Conservation (phyloP, 2,113 vertebrate genomes). For the Bucco capensis region DNA sequence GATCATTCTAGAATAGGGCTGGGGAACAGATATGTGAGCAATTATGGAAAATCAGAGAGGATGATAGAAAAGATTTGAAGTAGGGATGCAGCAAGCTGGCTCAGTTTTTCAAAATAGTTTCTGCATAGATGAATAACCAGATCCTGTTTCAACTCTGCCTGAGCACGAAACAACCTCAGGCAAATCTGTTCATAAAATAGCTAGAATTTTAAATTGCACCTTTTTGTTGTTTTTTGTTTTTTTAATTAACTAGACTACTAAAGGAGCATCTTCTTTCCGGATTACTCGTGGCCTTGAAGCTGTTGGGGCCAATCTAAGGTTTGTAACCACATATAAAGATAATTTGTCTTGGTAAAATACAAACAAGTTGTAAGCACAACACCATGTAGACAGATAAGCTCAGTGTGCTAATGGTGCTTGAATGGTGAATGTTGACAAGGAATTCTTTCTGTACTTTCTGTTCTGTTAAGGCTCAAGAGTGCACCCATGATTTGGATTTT, state of each 20-base stretch:
- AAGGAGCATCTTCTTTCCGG: conserved; percentile 93
- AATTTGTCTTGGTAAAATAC: not conserved
- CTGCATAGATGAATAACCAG: not conserved
- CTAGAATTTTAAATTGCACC: not conserved
- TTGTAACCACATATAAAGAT: conserved; percentile 39
- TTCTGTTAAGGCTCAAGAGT: not conserved
- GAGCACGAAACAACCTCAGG: not conserved
- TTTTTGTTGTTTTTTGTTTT: not conserved
- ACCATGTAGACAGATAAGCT: not conserved
- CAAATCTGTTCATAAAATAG: not conserved
- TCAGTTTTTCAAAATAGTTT: not conserved
- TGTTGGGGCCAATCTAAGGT: conserved; percentile 91
- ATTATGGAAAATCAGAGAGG: not conserved
- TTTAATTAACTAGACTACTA: conserved; percentile 83
- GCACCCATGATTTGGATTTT: not conserved
- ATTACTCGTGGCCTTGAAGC: conserved; percentile 92
- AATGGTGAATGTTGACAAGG: not conserved
- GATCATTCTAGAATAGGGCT: not conserved
- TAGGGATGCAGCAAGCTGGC: not conserved
- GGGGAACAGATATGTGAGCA: not conserved
- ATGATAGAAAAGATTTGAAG: not conserved
- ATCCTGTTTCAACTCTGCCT: not conserved
- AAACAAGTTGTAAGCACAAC: not conserved
- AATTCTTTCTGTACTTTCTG: not conserved
- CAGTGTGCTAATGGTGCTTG: not conserved